phyloP scores from a whole-genome alignment of 2,113 vertebrate species.

The Castor canadensis region DNA sequence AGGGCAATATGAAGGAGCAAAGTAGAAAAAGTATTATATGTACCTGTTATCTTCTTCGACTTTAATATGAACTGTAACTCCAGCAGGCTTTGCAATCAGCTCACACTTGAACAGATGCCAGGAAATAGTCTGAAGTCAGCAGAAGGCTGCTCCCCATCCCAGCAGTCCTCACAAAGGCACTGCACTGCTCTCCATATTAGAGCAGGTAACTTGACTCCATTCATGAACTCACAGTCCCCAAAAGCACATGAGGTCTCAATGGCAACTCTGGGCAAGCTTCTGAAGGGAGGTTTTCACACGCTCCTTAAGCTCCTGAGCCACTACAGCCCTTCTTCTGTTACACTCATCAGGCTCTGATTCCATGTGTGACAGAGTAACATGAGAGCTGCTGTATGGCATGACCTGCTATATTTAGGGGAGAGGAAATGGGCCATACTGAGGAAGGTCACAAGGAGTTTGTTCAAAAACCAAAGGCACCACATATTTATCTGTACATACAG shows the following conservation, averaged over 20 bases:
- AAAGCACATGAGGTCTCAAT: slow-evolving; percentile 67
- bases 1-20: slow-evolving; percentile 4
- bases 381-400: neutral
- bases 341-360: slow-evolving; percentile 63
- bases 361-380: slow-evolving; percentile 59
- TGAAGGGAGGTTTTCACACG: slow-evolving; percentile 68
- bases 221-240: slow-evolving; percentile 81
- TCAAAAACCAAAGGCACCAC: slow-evolving; percentile 45
- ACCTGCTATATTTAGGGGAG: slow-evolving; percentile 74
- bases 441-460: slow-evolving; percentile 66
- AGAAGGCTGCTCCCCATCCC: slow-evolving; percentile 55
- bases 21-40: neutral
- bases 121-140: slow-evolving; percentile 61
- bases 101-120: slow-evolving; percentile 67
- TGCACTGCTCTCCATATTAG: slow-evolving; percentile 70
- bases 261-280: slow-evolving; percentile 73
- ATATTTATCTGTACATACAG: neutral
- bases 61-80: slow-evolving; percentile 69
- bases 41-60: slow-evolving; percentile 60
- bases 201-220: slow-evolving; percentile 83
- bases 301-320: slow-evolving; percentile 75
- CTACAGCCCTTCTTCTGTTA: slow-evolving; percentile 74
- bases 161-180: slow-evolving; percentile 69
- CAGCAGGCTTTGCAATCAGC: slow-evolving; percentile 71
- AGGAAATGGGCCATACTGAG: slow-evolving; percentile 75